Evolutionary conservation across 2,797 vertebrate species (phyloP), one percentile per base, ranked within the genome.

Genomic region (Danionella dracula): DNA sequence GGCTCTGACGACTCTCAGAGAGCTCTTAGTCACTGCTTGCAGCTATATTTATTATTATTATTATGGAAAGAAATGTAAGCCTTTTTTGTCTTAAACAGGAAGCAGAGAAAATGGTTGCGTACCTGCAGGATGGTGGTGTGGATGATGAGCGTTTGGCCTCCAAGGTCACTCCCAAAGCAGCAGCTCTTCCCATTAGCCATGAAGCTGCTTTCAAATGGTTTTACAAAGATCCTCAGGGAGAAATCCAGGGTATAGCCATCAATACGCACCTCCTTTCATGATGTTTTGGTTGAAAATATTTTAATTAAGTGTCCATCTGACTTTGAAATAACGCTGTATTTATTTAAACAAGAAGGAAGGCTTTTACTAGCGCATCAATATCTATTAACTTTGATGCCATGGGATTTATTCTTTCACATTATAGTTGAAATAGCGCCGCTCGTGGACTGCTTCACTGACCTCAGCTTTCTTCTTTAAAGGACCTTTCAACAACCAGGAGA

Each of bases 211-310:
- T 99, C 72, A 99, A 99, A 82, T 99, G 97, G 97, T 97, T 93
- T 86, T 99, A 99, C 81, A 99, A 99, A 90, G 97, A 99, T 80
- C 97, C 97, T 8, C 97, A 99, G 85, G 96, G 96, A 83, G 97
- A 99, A 84, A 94, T 96, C 82, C 97, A 99, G 84, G 97, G 97
- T 96, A 81, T 78, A 79, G 13, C 19, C 13, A 48, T 37, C 37
- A 20, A 9, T 41, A 1, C 12, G 31, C 20, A 23, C 21, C n/a
- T n/a, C 17, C 29, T 17, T 19, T 31, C 12, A 32, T 49, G 44
- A n/a, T 8, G 19, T 15, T 31, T 11, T 31, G n/a, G n/a, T n/a
- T n/a, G n/a, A n/a, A n/a, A n/a, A n/a, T n/a, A n/a, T n/a, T n/a
- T n/a, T n/a, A n/a, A n/a, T n/a, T n/a, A n/a, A n/a, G n/a, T n/a